Percentiles rank a stretch among this genome's conserved stretches.
Conservation (phyloP, 2,888 invertebrate species). For the Corythucha ciliata region DNA sequence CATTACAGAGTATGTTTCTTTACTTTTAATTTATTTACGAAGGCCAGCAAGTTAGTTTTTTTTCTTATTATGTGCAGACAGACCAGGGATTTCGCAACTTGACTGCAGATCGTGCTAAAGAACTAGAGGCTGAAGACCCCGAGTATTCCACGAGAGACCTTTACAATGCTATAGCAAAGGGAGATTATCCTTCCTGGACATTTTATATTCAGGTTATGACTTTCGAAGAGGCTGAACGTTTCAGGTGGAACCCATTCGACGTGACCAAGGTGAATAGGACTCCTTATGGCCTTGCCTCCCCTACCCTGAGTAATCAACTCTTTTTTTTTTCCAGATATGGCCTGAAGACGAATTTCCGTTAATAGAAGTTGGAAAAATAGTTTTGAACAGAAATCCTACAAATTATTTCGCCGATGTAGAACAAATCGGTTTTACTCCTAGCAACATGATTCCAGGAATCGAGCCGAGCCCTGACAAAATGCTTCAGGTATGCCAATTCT, state of each 20-base stretch:
- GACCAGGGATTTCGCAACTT: slow-evolving; percentile 45
- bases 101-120: slow-evolving; percentile 39
- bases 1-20: slow-evolving; percentile 74
- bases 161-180: slow-evolving; percentile 41
- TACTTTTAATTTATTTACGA: not conserved
- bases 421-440: slow-evolving; percentile 45
- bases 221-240: slow-evolving; percentile 41
- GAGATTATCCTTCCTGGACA: slow-evolving; percentile 44
- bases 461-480: slow-evolving; percentile 48
- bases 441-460: slow-evolving; percentile 46
- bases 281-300: not conserved
- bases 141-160: slow-evolving; percentile 42
- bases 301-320: not conserved
- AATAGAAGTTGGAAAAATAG: slow-evolving; percentile 46
- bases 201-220: slow-evolving; percentile 44
- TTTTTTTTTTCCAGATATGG: slow-evolving; percentile 38
- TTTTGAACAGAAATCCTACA: slow-evolving; percentile 46
- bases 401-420: slow-evolving; percentile 49
- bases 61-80: slow-evolving; percentile 31
- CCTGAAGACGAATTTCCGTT: slow-evolving; percentile 45
- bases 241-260: slow-evolving; percentile 45
- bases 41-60: not conserved
- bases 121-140: slow-evolving; percentile 38
- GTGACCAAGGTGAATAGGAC: slow-evolving; percentile 42
- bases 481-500: slow-evolving; percentile 41